phyloP scores from a whole-genome alignment of 2,113 vertebrate species.

The Rhadina sibilatrix region DNA sequence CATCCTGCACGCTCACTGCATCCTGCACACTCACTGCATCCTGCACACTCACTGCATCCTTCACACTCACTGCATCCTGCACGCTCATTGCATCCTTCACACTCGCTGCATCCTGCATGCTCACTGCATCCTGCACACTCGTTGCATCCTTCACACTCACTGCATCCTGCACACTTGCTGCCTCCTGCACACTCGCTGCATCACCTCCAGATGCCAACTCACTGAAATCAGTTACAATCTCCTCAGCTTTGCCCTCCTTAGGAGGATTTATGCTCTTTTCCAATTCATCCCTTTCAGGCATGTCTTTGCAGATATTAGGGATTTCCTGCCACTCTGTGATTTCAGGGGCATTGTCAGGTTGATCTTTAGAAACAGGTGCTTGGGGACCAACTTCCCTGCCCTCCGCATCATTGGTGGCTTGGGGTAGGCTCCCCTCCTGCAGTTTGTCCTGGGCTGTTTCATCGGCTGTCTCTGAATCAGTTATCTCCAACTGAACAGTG shows the following conservation, averaged over 20 bases:
- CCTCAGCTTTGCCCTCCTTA: not conserved
- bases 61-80: fast-evolving
- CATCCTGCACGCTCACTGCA: fast-evolving
- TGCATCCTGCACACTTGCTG: not conserved
- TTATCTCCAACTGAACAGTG: not conserved
- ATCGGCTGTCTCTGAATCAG: not conserved
- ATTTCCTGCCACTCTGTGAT: conserved; percentile 2
- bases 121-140: not conserved
- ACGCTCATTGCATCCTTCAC: fast-evolving
- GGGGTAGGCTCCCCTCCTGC: conserved; percentile 3
- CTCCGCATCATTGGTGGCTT: not conserved
- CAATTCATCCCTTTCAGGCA: not conserved
- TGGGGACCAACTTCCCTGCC: not conserved
- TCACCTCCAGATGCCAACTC: not conserved
- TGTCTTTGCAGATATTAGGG: not conserved
- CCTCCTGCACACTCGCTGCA: not conserved
- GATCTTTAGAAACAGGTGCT: not conserved
- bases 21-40: fast-evolving
- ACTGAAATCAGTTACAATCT: not conserved
- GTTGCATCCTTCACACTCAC: fast-evolving
- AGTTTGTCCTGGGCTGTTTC: conserved; percentile 28
- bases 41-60: fast-evolving
- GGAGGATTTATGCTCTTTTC: not conserved
- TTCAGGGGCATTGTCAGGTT: not conserved
- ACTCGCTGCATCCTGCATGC: fast-evolving